Evolutionary conservation across 2,888 invertebrate species (phyloP), one percentile per base, ranked within the genome.

Genomic region (Cosmopolites sordidus): DNA sequence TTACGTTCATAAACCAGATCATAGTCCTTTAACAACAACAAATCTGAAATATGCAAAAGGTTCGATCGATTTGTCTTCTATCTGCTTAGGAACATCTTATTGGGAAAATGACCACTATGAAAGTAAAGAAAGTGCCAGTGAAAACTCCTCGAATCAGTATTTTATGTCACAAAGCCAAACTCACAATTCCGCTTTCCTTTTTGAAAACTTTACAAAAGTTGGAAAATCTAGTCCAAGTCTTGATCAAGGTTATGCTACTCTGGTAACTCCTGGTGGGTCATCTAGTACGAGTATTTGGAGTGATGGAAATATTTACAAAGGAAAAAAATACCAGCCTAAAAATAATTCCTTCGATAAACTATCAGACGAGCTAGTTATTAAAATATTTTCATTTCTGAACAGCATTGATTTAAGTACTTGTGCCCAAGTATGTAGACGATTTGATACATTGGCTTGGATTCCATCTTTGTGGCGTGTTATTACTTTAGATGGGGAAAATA

Each of bases 231-330:
- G 82, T 66, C 84, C 87, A 38, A 86, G 83, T 66, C 76, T 87
- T 37, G 89, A 89, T 73, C 87, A 89, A 71, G 89, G 89, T 1
- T 89, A 89, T 75, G 89, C 89, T 64, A 89, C 89, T 5, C 74
- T 89, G 51, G 84, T 87, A 0, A 79, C 81, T 15, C 79, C 81
- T 40, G 78, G 79, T 2, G 74, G 73, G n/a, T 70, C 73, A 15
- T 57, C 58, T 4, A 73, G 72, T 27, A 71, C 74, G 1, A 69
- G 69, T 51, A 64, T 70, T 47, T 74, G 73, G 73, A 72, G 67
- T 17, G 73, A 74, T 44, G 71, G 69, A 15, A 69, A 69, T 51
- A 59, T 68, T 8, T 70, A 66, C 58, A 70, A 71, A 59, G 69
- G 67, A 14, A 68, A 69, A 60, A 64, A 63, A 46, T 66, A 65